Evolutionary conservation across 2,888 invertebrate genomes (phyloP).

Genomic region (Atethmia centrago): DNA sequence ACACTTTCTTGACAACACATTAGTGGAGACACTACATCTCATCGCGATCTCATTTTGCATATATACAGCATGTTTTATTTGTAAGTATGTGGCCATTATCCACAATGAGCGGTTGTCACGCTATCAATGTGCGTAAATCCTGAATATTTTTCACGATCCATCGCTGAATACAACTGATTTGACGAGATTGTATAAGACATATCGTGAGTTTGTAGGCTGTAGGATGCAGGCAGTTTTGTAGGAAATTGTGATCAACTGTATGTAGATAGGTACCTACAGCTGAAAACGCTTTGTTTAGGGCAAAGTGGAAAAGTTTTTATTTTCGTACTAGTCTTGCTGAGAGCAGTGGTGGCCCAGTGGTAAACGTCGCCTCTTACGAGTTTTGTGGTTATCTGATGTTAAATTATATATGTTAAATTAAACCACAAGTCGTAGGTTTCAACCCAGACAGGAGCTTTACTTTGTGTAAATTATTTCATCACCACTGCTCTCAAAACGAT

Average conservation of each 20-base stretch:
- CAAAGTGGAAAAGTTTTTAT: not conserved
- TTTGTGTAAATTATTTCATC: no score
- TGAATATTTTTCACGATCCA: conserved; percentile 39
- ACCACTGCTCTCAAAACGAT: no score
- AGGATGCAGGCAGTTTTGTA: not conserved
- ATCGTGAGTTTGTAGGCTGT: not conserved
- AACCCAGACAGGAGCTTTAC: no score
- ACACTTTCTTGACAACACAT: conserved; percentile 36
- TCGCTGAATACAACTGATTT: conserved; percentile 15
- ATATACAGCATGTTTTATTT: conserved; percentile 40
- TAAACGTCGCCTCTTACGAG: no score
- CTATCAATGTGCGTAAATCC: conserved; percentile 28
- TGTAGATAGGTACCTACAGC: not conserved
- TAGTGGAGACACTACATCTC: conserved; percentile 26
- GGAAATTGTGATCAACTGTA: not conserved
- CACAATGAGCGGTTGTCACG: conserved; percentile 51
- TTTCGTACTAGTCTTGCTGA: not conserved
- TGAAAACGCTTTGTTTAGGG: not conserved
- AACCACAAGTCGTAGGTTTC: no score
- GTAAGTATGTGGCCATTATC: conserved; percentile 45
- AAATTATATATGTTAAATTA: no score
- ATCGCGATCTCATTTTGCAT: conserved; percentile 41
- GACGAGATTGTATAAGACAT: not conserved
- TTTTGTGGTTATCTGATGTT: no score
- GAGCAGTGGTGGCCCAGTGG: no score